Evolutionary conservation across 1,140 invertebrate genomes (phyloP), one percentile per base, ranked within the genome.

Genomic region (Megalonaias nervosa): DNA sequence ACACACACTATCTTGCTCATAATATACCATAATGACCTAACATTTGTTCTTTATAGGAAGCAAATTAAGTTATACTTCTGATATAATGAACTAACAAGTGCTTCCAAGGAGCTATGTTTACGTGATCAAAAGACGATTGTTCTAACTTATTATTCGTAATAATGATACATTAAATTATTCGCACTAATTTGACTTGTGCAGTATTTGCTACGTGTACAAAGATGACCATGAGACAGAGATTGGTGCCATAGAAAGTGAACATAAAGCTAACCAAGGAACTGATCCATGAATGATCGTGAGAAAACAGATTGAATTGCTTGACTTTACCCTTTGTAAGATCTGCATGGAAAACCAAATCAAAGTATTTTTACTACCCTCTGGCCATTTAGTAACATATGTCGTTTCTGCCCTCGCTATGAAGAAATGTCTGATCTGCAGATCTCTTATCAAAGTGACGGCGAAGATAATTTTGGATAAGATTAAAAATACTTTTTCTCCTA

Each of bases 281-380:
- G 73, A 75, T 69, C 73, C 73, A 48, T 57, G 72, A 67, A 61
- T 59, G 38, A 70, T 79, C 2, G 65, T 67, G 23, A 71, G 81
- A 57, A 77, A 85, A 65, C 84, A 82, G 73, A 38, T 64, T 12
- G 57, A 75, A 17, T 89, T 97, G 31, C 95, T 94, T 85, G 96
- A 97, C 89, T 95, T 94, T 16, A 93, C 94, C 71, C 91, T 95
- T 48, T 98, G 97, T 89, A 97, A 97, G 92, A 95, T 98, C 81
- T 98, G 96, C 86, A 94, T 97, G 93, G 96, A 97, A 90, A 92
- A 93, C 79, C 96, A 97, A 91, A 94, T 97, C 72, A 94, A 94
- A 61, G 94, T 97, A 68, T 96, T 97, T 61, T 97, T 97, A 91
- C 91, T 97, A 82, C 96, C 96, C 23, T 98, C 96, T 90, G 95